Conservation (phyloP, 2,797 vertebrate species). For the Momotus momota region DNA sequence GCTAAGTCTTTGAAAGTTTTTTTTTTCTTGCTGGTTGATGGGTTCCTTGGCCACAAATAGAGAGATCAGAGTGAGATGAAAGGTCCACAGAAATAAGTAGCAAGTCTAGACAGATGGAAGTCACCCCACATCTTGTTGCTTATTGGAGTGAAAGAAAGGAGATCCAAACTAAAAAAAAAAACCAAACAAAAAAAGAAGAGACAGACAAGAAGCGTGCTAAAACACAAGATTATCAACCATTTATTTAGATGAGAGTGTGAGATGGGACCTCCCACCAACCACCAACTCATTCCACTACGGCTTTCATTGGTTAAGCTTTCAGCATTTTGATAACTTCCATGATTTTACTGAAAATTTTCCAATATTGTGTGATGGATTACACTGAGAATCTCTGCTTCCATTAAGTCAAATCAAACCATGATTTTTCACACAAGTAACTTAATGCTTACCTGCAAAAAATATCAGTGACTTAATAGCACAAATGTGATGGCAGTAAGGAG, state of each 20-base stretch:
- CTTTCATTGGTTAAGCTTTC: background rate
- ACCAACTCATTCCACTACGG: background rate
- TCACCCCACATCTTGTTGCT: background rate
- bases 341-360: background rate
- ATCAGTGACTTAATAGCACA: background rate
- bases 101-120: background rate
- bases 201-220: background rate
- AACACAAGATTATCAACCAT: background rate
- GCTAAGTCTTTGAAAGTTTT: background rate
- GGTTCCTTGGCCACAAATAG: background rate
- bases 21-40: background rate
- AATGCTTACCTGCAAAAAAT: background rate
- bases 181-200: fast-evolving
- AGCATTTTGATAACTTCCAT: background rate
- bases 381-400: background rate
- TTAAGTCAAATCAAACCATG: background rate
- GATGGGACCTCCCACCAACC: background rate
- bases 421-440: constrained; percentile 23
- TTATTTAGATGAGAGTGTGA: background rate
- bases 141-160: background rate
- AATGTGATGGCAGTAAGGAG: background rate
- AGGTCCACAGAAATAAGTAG: background rate
- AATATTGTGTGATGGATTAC: background rate
- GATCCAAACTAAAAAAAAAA: fast-evolving
- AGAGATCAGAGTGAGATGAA: background rate